Base-by-base conservation (phyloP, 1,140 invertebrate genomes). In the Brachionus sp. region DNA sequence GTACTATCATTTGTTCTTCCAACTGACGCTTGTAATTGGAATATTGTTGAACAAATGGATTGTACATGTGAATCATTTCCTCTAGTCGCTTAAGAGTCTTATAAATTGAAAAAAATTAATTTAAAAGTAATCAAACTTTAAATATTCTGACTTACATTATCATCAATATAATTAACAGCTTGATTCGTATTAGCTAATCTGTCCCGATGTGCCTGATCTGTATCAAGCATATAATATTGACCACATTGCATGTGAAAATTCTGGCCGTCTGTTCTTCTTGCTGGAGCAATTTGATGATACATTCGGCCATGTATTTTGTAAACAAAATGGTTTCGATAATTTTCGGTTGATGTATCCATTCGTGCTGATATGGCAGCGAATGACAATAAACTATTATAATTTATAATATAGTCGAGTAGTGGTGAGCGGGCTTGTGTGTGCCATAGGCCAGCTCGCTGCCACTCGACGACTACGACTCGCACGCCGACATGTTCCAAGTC, bases 181-280 rank as follows among this genome's bases (percentile, higher is more conserved):
- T 64, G 23, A 29, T 64, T 64, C 3, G 57, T 5, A 64, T 64
- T 64, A 29, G 10, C 25, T 9, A 68, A 3, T 35, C 64, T 3
- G 10, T 68, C 29, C 12, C 33, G 25, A n/a, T 68, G 64, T 37
- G 64, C 64, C n/a, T 35, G 25, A 29, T 68, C 64, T 3, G 64
- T 68, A 35, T 68, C 64, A 33, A 68, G 25, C 13, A 35, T 68
- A 35, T 68, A 37, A 29, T 68, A 68, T n/a, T 68, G 64, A 35
- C 64, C 64, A 29, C 64, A 29, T n/a, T 68, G 64, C 29, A 68
- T 68, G 13, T 68, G 64, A 68, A 68, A 68, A 35, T 68, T 33
- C 37, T 68, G 64, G 33, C 35, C 29, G 10, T 35, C 46, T 9
- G 46, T 50, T n/a, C 46, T 4, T 4, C n/a, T 50, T 9, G 46